Percentiles rank a stretch among this genome's conserved stretches.
phyloP scores from a whole-genome alignment of 2,888 invertebrate species.

The Calameuta filiformis region DNA sequence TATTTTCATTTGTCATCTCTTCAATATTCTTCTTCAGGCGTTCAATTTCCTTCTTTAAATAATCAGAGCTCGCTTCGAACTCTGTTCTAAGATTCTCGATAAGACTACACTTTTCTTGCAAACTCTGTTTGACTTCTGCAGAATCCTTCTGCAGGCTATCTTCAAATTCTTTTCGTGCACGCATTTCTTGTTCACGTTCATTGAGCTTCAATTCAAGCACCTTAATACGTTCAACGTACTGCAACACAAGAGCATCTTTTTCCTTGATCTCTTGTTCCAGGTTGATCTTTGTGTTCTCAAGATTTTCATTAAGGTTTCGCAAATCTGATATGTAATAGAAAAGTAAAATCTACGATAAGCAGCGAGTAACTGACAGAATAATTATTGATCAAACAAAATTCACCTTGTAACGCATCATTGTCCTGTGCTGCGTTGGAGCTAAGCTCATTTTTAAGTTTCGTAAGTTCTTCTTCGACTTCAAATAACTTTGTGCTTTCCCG shows the following conservation, averaged over 20 bases:
- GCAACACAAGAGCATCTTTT: constrained; percentile 52
- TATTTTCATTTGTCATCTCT: constrained; percentile 63
- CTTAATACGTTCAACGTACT: constrained; percentile 55
- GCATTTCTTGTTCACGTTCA: constrained; percentile 46
- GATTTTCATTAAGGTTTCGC: constrained; percentile 47
- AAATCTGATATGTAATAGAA: constrained; percentile 37
- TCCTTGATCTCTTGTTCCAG: constrained; percentile 59
- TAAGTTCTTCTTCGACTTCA: constrained; percentile 76
- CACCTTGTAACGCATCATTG: constrained; percentile 38
- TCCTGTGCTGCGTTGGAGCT: constrained; percentile 65
- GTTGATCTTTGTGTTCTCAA: constrained; percentile 58
- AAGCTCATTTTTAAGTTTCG: constrained; percentile 71
- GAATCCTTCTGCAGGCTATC: constrained; percentile 57
- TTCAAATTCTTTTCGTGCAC: constrained; percentile 43
- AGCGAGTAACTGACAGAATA: background rate
- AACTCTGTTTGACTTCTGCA: constrained; percentile 53
- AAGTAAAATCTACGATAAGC: background rate
- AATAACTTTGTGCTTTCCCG: constrained; percentile 70
- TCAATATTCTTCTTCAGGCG: constrained; percentile 52
- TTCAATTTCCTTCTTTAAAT: constrained; percentile 51
- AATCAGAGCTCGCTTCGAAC: constrained; percentile 43
- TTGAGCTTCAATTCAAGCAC: constrained; percentile 45
- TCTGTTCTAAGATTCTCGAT: constrained; percentile 61
- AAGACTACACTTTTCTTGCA: constrained; percentile 58
- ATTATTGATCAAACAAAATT: background rate